Percentiles rank a stretch among this genome's conserved stretches.
Conservation (phyloP, 2,888 invertebrate genomes). For the Dryococelus australis region DNA sequence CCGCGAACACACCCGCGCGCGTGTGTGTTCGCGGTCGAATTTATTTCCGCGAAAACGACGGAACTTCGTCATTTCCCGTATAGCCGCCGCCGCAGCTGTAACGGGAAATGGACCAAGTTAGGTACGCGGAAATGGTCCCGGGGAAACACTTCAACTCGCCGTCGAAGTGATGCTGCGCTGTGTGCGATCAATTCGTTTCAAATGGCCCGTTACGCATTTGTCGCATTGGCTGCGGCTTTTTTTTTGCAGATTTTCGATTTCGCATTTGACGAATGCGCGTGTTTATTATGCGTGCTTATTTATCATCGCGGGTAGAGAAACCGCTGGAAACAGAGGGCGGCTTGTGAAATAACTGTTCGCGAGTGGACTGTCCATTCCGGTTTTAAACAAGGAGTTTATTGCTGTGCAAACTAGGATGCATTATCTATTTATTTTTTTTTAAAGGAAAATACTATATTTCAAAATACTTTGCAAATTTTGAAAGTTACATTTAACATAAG, state of each 20-base stretch:
- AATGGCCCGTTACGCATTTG: background rate
- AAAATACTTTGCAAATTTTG: too few species aligned
- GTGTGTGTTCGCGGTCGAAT: background rate
- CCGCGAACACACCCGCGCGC: background rate
- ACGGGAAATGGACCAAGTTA: background rate
- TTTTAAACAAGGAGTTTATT: too few species aligned
- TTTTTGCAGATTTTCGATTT: background rate
- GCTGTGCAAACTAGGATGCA: too few species aligned
- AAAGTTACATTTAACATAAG: too few species aligned
- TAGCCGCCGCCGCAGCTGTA: background rate
- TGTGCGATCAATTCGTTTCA: background rate
- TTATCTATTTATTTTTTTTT: too few species aligned
- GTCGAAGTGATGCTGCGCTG: background rate
- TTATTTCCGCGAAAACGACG: conserved; percentile 3
- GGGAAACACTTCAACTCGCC: background rate
- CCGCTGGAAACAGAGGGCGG: too few species aligned
- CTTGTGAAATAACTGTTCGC: too few species aligned
- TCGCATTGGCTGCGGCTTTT: background rate
- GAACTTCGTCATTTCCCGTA: conserved; percentile 11
- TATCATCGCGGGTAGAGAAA: too few species aligned
- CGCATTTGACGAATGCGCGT: background rate
- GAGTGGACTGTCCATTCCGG: too few species aligned
- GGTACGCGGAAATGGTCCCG: background rate
- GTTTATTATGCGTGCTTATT: background rate
- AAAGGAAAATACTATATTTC: too few species aligned